Base-by-base conservation (phyloP, 2,888 invertebrate species). In the Petrolisthes cinctipes region DNA sequence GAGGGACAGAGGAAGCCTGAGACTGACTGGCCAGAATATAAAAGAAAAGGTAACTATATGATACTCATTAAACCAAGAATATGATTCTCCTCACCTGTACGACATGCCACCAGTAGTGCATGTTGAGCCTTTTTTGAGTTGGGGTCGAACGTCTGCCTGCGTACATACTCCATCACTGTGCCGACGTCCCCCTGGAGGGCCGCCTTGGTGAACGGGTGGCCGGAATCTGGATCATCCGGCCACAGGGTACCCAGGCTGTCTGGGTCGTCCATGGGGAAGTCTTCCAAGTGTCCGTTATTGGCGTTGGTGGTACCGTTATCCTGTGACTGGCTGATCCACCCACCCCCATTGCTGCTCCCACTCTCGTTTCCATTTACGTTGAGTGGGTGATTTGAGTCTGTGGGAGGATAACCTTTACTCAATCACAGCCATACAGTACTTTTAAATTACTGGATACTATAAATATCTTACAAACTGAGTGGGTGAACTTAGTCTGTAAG, bases 181-280 rank as follows among this genome's bases (percentile, higher is more conserved):
- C 23, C 56, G 5, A 86, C 71, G 79, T 90, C 88, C 9, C 89
- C 89, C 17, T 81, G 76, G 6, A 90, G 76, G 1, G 89, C 89
- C 6, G 90, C 90, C 78, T 88, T 85, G 5, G 89, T 90, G 68
- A 90, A 90, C 11, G 89, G 88, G n/a, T 89, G 90, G 17, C 88
- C 88, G 4, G 90, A 82, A 66, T 88, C 89, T 2, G 90, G 88
- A 68, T 90, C 90, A 83, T 91, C 91, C 4, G 86, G 85, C 91
- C 88, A 90, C n/a, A 88, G 71, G 5, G 79, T 78, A 17, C 76
- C 56, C 17, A 84, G 9, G 14, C 78, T 82, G 6, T 88, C 88
- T 2, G 88, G 82, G 79, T 88, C 88, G 66, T 88, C 88, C 11
- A 76, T 20, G 4, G 78, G 61, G 54, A 82, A 66, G 5, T 88